Conservation (phyloP, 2,113 vertebrate genomes). For the Pipa parva region DNA sequence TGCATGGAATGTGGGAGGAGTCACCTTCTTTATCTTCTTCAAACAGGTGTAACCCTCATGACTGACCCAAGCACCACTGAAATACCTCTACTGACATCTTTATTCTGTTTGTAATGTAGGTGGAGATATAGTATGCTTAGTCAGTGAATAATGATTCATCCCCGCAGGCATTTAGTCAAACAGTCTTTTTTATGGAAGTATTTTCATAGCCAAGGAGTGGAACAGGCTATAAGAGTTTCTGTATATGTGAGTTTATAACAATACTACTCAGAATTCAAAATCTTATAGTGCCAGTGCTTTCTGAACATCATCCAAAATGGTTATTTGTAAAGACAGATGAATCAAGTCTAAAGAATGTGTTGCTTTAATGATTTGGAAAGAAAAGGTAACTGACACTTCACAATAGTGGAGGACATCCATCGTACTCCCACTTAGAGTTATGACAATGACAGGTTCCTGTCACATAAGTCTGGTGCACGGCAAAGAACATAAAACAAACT, state of each 20-base stretch:
- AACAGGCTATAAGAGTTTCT: neutral
- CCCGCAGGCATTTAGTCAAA: constrained; percentile 5
- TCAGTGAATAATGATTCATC: constrained; percentile 20
- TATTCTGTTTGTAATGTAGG: constrained; percentile 32
- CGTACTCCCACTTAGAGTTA: too few species aligned
- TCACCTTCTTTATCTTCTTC: constrained; percentile 30
- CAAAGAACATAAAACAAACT: too few species aligned
- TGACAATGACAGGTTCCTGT: too few species aligned
- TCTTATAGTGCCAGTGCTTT: neutral
- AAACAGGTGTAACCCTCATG: constrained; percentile 35
- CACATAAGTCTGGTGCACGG: too few species aligned
- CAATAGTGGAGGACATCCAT: too few species aligned
- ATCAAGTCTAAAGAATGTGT: too few species aligned
- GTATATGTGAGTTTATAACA: neutral
- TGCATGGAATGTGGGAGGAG: constrained; percentile 30
- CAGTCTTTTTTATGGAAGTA: neutral
- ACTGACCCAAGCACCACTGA: neutral
- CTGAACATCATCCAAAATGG: neutral
- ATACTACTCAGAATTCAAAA: neutral
- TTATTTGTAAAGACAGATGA: neutral
- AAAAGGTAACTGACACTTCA: too few species aligned
- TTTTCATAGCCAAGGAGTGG: neutral
- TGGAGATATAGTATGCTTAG: constrained; percentile 5
- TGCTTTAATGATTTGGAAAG: too few species aligned
- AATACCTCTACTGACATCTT: constrained; percentile 15